Conservation (phyloP, 2,113 vertebrate species). For the Fulica atra region DNA sequence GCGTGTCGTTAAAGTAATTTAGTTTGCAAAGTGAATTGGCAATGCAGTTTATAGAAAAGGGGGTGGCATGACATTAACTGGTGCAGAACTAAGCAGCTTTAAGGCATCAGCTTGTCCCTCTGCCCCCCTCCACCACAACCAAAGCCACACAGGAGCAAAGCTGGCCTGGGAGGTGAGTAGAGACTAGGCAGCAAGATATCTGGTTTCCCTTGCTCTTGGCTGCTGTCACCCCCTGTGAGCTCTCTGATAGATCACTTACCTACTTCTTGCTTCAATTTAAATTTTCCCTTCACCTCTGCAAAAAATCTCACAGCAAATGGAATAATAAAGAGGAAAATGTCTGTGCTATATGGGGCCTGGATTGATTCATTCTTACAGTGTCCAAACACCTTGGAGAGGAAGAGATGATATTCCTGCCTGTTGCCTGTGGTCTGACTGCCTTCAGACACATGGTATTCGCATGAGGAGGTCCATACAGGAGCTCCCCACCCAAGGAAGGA, state of each 20-base stretch:
- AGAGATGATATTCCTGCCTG: neutral
- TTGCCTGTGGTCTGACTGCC: neutral
- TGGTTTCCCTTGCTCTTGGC: neutral
- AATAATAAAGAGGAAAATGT: neutral
- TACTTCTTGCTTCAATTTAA: neutral
- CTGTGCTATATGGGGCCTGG: neutral
- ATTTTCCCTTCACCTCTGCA: neutral
- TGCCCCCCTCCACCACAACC: neutral
- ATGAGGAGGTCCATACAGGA: neutral
- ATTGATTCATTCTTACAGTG: accelerated
- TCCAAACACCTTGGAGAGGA: neutral
- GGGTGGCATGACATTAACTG: neutral
- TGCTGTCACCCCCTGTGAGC: neutral
- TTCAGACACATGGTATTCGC: neutral
- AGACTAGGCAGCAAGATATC: neutral
- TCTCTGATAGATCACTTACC: neutral
- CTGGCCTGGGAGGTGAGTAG: neutral
- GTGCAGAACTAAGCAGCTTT: neutral
- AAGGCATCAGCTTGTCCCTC: neutral
- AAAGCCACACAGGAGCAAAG: neutral
- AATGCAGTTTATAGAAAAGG: neutral
- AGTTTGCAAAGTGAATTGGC: neutral
- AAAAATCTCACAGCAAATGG: neutral
- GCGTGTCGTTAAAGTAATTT: neutral
- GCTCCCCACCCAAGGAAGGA: neutral